Percentiles rank a stretch among this genome's conserved stretches.
Evolutionary conservation across 2,113 vertebrate genomes (phyloP).

Genomic region (Gavialis gangeticus): DNA sequence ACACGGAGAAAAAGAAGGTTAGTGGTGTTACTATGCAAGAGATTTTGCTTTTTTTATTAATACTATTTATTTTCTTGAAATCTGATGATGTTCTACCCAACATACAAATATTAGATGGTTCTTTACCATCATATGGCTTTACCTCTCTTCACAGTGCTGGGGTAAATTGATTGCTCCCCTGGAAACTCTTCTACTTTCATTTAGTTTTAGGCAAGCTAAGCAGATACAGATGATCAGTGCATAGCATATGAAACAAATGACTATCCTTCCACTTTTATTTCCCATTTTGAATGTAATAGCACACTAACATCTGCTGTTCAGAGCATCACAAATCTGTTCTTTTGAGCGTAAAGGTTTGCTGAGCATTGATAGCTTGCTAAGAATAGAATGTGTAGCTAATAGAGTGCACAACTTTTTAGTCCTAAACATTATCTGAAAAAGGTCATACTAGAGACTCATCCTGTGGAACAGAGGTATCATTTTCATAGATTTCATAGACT

Average conservation of each 20-base stretch:
- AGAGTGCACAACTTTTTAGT: constrained; percentile 14
- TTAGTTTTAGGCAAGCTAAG: constrained; percentile 17
- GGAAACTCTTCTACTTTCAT: constrained; percentile 19
- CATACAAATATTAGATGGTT: neutral
- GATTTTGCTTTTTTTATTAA: neutral
- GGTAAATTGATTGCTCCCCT: constrained; percentile 4
- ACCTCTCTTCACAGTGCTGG: neutral
- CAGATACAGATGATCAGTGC: constrained; percentile 21
- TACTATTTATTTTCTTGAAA: neutral
- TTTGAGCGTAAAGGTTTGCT: constrained; percentile 60
- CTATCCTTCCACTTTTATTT: constrained; percentile 51
- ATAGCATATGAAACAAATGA: neutral
- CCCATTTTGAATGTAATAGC: constrained; percentile 47
- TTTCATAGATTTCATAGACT: neutral
- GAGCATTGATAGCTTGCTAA: constrained; percentile 28
- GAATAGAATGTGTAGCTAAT: constrained; percentile 22
- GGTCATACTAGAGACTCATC: neutral
- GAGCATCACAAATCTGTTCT: constrained; percentile 48
- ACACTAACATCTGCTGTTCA: constrained; percentile 53
- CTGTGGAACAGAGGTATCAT: neutral
- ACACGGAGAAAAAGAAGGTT: neutral
- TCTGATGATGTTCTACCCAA: accelerated
- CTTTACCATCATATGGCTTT: neutral
- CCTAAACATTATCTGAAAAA: constrained; percentile 21
- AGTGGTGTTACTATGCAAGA: neutral